Evolutionary conservation across 2,797 vertebrate genomes (phyloP).

Genomic region (Melanotaenia maccullochi): DNA sequence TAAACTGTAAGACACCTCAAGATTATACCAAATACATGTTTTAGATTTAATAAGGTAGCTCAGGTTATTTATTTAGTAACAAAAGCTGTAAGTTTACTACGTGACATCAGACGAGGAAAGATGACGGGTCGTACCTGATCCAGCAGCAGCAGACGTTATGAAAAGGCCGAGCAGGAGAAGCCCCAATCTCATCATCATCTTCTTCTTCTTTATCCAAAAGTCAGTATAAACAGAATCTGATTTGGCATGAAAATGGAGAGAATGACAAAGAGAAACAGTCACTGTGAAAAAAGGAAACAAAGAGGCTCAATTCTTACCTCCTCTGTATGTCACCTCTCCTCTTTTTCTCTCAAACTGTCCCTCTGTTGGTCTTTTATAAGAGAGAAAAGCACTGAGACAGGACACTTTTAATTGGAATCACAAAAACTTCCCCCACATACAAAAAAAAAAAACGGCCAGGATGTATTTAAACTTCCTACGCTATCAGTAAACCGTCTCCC

Average conservation of each 20-base stretch:
- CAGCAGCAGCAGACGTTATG: conserved; percentile 42
- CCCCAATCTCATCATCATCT: conserved; percentile 29
- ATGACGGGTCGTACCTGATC: conserved; percentile 44
- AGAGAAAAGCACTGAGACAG: conserved; percentile 26
- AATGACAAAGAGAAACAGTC: not conserved
- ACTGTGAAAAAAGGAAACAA: not conserved
- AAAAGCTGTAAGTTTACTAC: too few relatives aligned
- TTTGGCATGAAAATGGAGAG: not conserved
- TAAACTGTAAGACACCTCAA: not conserved
- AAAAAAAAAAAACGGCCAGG: conserved; percentile 44
- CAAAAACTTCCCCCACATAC: conserved; percentile 44
- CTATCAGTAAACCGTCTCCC: conserved; percentile 51
- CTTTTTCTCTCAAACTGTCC: conserved; percentile 8
- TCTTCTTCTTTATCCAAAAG: conserved; percentile 16
- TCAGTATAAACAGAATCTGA: not conserved
- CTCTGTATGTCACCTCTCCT: conserved; percentile 27
- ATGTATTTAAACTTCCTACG: conserved; percentile 46
- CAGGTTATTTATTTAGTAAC: not conserved
- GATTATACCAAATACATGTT: not conserved
- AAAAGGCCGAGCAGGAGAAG: conserved; percentile 43
- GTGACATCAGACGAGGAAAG: not conserved
- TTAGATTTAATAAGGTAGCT: not conserved
- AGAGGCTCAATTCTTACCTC: conserved; percentile 9
- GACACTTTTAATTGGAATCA: conserved; percentile 50
- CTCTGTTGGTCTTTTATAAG: conserved; percentile 50